These are phyloP conservation scores for Ylistrum balloti DNA, from an alignment of 1,140 invertebrate species.

Conservation along the genomic window DNA sequence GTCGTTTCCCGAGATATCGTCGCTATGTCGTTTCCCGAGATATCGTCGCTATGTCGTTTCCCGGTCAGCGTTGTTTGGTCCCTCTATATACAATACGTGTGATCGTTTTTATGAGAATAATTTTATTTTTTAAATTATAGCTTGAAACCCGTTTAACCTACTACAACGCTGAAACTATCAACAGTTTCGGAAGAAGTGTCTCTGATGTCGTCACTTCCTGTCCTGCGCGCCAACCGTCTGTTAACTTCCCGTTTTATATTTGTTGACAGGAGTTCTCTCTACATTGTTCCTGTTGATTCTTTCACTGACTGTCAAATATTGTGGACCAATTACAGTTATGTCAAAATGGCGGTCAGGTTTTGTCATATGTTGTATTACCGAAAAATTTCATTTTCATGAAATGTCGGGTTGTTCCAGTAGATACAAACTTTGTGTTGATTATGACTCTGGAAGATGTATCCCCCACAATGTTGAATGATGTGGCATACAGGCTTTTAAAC, in stretches of 20 bases:
- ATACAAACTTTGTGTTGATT: background rate
- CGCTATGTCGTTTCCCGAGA: background rate
- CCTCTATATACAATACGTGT: background rate
- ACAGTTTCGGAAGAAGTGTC: slow-evolving; percentile 11
- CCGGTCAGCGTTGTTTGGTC: background rate
- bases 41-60: background rate
- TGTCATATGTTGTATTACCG: slow-evolving; percentile 8
- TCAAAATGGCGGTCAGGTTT: background rate
- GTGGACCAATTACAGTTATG: slow-evolving; percentile 13
- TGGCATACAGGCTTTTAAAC: background rate
- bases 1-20: background rate
- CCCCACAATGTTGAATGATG: background rate
- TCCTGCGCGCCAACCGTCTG: background rate
- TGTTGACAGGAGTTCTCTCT: background rate
- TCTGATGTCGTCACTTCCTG: background rate
- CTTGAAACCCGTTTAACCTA: background rate
- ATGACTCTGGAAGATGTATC: background rate
- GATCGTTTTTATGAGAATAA: background rate
- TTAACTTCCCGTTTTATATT: background rate
- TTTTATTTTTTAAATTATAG: background rate
- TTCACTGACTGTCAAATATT: background rate
- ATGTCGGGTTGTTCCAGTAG: background rate
- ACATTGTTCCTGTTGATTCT: slow-evolving; percentile 4
- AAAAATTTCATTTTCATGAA: background rate
- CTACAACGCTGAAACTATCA: slow-evolving; percentile 1